phyloP scores from a whole-genome alignment of 92 coral and sea anemone genomes.

The Porites evermanni region DNA sequence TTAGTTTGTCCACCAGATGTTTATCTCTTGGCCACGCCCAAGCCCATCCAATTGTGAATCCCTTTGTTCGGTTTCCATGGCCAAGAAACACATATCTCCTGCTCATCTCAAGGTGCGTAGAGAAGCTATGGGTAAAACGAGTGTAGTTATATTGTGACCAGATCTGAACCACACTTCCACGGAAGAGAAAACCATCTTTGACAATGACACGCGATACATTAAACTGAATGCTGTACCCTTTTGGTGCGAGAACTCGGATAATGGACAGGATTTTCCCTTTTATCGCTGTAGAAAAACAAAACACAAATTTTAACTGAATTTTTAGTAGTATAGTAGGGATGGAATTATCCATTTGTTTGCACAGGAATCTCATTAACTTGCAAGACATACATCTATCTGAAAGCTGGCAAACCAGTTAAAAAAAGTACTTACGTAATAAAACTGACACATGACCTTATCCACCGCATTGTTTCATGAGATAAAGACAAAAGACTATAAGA shows the following conservation, averaged over 20 bases:
- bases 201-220: slow-evolving; percentile 38
- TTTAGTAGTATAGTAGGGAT: too few species aligned
- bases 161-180: slow-evolving; percentile 11
- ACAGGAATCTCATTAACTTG: too few species aligned
- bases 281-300: neutral
- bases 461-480: too few species aligned
- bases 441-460: too few species aligned
- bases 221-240: neutral
- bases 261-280: slow-evolving; percentile 28
- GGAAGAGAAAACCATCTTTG: neutral
- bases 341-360: too few species aligned
- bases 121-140: neutral
- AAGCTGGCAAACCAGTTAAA: too few species aligned
- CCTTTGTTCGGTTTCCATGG: neutral
- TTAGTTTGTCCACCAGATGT: slow-evolving; percentile 11
- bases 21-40: slow-evolving; percentile 13
- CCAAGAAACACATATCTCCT: slow-evolving; percentile 29
- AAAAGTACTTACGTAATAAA: too few species aligned
- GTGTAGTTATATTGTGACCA: slow-evolving; percentile 15
- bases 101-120: slow-evolving; percentile 7
- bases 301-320: neutral
- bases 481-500: too few species aligned
- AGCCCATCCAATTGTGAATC: neutral
- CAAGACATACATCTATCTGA: too few species aligned
- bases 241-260: neutral